Evolutionary conservation across 2,797 vertebrate species (phyloP).

Genomic region (Cryptoprocta ferox): DNA sequence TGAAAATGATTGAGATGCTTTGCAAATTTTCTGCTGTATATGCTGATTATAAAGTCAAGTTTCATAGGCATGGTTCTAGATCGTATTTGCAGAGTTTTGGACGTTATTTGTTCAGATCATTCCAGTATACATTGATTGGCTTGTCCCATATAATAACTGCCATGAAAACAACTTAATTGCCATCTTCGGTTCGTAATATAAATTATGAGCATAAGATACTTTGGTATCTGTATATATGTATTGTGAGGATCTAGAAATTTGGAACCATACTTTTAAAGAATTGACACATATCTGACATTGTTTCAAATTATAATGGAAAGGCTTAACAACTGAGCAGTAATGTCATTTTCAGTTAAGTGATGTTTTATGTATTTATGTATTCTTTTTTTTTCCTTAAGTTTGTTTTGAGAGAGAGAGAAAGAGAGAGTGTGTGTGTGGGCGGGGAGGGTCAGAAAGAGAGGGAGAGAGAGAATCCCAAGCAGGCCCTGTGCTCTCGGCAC

Average conservation of each 20-base stretch:
- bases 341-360: background rate
- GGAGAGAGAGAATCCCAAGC: too few relatives aligned
- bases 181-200: background rate
- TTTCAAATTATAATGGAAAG: constrained; percentile 9
- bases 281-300: background rate
- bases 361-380: background rate
- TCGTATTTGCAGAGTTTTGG: background rate
- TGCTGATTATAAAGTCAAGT: constrained; percentile 50
- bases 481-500: too few relatives aligned
- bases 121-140: background rate
- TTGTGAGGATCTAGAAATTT: constrained; percentile 18
- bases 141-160: background rate
- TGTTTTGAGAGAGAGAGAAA: too few relatives aligned
- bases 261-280: background rate
- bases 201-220: background rate
- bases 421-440: too few relatives aligned
- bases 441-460: too few relatives aligned
- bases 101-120: background rate
- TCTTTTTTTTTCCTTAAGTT: background rate
- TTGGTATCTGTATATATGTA: background rate
- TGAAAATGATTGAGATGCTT: constrained; percentile 14
- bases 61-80: background rate
- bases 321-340: background rate
- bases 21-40: background rate
- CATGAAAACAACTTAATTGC: background rate